These are phyloP conservation scores for Chloropsis hardwickii DNA, from an alignment of 2,113 vertebrate species.

Conservation along the genomic window DNA sequence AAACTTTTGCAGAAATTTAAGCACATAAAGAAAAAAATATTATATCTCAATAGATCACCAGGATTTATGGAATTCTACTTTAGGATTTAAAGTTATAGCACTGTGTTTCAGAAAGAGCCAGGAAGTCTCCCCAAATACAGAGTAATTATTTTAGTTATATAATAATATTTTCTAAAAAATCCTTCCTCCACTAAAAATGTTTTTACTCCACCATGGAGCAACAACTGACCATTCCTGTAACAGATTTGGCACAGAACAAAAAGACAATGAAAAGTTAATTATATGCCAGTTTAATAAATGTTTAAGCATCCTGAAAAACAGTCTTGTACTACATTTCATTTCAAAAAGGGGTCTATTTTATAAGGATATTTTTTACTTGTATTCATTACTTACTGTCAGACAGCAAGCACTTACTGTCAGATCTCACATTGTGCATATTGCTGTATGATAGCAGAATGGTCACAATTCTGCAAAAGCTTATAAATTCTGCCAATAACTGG, in stretches of 20 bases:
- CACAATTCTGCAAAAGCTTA: conserved; percentile 53
- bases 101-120: background rate
- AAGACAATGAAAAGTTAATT: conserved; percentile 50
- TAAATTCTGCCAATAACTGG: conserved; percentile 65
- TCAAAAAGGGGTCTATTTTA: conserved; percentile 13
- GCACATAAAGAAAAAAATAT: background rate
- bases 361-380: background rate
- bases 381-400: conserved; percentile 45
- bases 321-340: conserved; percentile 15
- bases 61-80: background rate
- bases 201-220: background rate
- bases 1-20: background rate
- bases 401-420: conserved; percentile 47
- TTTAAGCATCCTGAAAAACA: conserved; percentile 42
- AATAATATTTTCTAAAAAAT: background rate
- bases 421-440: conserved; percentile 45
- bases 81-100: background rate
- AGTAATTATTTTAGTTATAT: background rate
- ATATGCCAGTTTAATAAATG: conserved; percentile 32
- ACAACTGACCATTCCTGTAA: conserved; percentile 5
- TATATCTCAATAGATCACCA: background rate
- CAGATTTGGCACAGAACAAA: background rate
- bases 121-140: background rate
- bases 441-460: conserved; percentile 36
- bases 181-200: background rate